Evolutionary conservation across 64 coral and sea anemone genomes (phyloP).

Genomic region (Montipora capricornis): DNA sequence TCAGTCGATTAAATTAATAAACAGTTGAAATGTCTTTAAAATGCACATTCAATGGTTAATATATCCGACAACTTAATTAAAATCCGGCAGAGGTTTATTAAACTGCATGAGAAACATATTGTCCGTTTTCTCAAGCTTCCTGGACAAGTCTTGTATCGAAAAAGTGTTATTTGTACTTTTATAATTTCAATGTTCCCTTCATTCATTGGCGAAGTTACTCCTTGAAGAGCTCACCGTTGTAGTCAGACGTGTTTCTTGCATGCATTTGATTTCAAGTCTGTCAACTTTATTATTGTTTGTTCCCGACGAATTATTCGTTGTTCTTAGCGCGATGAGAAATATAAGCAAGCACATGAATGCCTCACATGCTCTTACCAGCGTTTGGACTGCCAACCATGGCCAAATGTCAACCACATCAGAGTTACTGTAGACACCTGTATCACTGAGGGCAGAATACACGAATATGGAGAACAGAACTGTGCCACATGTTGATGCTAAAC

Average conservation of each 20-base stretch:
- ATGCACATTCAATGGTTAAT: too few species aligned
- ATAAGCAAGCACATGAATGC: constrained; percentile 31
- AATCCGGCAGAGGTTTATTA: too few species aligned
- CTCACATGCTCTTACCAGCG: constrained; percentile 14
- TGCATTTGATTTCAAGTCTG: neutral
- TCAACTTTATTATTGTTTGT: constrained; percentile 10
- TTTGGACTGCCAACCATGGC: constrained; percentile 34
- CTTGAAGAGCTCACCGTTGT: too few species aligned
- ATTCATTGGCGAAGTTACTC: neutral
- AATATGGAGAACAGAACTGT: constrained; percentile 10
- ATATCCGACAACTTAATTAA: too few species aligned
- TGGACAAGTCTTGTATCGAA: too few species aligned
- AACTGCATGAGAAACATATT: too few species aligned
- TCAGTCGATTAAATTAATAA: too few species aligned
- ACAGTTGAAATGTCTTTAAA: too few species aligned
- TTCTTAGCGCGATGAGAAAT: constrained; percentile 16
- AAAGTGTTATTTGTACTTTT: too few species aligned
- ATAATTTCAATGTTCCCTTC: too few species aligned
- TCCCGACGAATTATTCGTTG: neutral
- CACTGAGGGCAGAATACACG: constrained; percentile 6
- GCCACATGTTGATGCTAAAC: neutral
- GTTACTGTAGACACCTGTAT: neutral
- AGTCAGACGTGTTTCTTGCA: neutral
- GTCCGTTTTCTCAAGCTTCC: too few species aligned
- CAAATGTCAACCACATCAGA: neutral